Conservation (phyloP, 2,888 invertebrate species). For the Morpho deidamia region DNA sequence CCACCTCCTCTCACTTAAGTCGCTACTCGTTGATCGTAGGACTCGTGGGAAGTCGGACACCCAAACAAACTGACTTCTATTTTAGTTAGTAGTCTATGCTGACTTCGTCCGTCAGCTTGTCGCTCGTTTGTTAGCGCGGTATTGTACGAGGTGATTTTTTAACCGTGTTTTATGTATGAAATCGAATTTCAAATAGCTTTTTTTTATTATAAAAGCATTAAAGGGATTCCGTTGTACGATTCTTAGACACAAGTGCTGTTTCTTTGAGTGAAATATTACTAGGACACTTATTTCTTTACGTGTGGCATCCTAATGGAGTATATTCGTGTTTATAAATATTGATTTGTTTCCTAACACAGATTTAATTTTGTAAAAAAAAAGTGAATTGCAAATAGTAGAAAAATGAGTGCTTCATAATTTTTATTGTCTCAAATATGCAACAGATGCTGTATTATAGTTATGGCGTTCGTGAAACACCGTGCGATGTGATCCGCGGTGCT, state of each 20-base stretch:
- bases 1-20: no score
- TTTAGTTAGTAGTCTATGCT: no score
- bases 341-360: constrained; percentile 63
- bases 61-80: constrained; percentile 46
- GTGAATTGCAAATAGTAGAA: constrained; percentile 62
- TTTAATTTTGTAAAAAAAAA: constrained; percentile 40
- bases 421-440: constrained; percentile 52
- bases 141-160: constrained; percentile 28
- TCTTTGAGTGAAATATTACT: constrained; percentile 12
- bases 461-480: constrained; percentile 40
- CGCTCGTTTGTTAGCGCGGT: constrained; percentile 34
- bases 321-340: constrained; percentile 76
- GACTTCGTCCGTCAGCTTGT: constrained; percentile 31
- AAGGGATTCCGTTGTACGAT: constrained; percentile 4
- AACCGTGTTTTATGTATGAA: constrained; percentile 57
- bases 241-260: constrained; percentile 16
- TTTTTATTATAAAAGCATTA: constrained; percentile 24
- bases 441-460: constrained; percentile 49
- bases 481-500: constrained; percentile 48
- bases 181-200: constrained; percentile 29
- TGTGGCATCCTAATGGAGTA: constrained; percentile 48
- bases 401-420: constrained; percentile 29
- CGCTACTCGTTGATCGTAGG: no score
- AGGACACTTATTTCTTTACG: constrained; percentile 30
- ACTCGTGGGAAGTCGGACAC: background rate